Evolutionary conservation across 2,888 invertebrate genomes (phyloP), one percentile per base, ranked within the genome.

Genomic region (Vandiemenella viatica): DNA sequence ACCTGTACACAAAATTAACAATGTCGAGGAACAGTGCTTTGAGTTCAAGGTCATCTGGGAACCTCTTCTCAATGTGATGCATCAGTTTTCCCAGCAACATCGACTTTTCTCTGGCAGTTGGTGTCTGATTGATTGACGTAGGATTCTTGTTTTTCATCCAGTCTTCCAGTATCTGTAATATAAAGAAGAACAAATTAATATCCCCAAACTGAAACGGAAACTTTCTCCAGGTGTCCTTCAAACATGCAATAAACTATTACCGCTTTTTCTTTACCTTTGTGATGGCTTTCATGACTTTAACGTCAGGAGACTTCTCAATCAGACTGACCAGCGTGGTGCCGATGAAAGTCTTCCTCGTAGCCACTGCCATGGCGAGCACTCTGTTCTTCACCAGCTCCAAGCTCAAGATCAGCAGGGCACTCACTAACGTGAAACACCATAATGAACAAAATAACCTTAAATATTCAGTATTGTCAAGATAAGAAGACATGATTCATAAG

Each of bases 301-400:
- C 79, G 60, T 97, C 96, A 3, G 79, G 79, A 0, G 92, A 90
- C 64, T 93, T 95, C 64, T 97, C 97, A 48, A 97, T 95, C 1
- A 98, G 70, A 16, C 88, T 87, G 0, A 92, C 88, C 3, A 97
- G 73, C 50, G 97, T 88, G 5, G 80, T 80, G 1, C 92, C 91
- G 49, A 96, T 91, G 60, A 96, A 93, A 0, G 85, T 80, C 65
- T 95, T 95, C 17, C 95, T 74, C 70, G 92, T 93, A 55, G 97
- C 96, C 1, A 80, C 83, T 5, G 86, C 85, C 92, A 98, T 90
- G 0, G 90, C 86, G 0, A 85, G 86, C 0, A 96, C 89, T 20
- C 97, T 75, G 54, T 91, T 89, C 67, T 96, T 96, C 1, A 98
- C 84, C 45, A 98, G 70, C 63, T 98, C 97, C 57, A 97, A 67